A percentile compares a stretch with the other conserved stretches of the same genome.
These are phyloP conservation scores for Priocnemis perturbator DNA, from an alignment of 2,888 invertebrate species.

Conservation along the genomic window DNA sequence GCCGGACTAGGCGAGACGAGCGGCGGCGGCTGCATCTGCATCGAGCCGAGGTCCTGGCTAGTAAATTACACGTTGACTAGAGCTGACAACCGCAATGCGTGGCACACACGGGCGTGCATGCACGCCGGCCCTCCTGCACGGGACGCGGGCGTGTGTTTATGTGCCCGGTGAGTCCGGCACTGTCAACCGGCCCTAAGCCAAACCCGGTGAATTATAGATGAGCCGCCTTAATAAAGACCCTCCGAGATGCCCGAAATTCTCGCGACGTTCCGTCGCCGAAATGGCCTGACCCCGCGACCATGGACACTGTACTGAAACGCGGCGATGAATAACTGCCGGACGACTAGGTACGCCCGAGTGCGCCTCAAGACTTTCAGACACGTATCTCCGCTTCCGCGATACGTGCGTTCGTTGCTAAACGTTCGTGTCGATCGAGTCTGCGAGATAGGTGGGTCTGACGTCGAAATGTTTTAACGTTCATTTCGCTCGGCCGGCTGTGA, in stretches of 20 bases:
- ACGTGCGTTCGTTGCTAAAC: conserved; percentile 27
- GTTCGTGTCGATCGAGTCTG: background rate
- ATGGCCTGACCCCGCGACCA: too few species aligned
- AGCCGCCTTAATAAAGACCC: conserved; percentile 58
- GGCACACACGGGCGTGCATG: conserved; percentile 46
- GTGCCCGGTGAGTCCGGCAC: conserved; percentile 51
- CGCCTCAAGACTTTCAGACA: background rate
- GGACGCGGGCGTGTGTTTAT: conserved; percentile 57
- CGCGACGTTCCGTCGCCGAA: conserved; percentile 48
- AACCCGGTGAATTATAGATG: conserved; percentile 58
- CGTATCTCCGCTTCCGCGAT: conserved; percentile 5
- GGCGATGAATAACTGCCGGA: too few species aligned
- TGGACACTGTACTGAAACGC: too few species aligned
- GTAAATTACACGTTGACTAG: conserved; percentile 72
- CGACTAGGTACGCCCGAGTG: background rate
- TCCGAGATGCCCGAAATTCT: conserved; percentile 54
- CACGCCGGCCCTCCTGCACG: conserved; percentile 43
- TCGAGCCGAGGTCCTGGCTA: conserved; percentile 51
- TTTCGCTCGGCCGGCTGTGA: background rate
- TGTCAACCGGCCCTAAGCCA: conserved; percentile 50
- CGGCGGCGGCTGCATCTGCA: conserved; percentile 55
- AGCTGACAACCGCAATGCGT: conserved; percentile 70
- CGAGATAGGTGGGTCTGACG: background rate
- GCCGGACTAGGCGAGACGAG: background rate
- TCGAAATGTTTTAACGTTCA: background rate